A percentile compares a stretch with the other conserved stretches of the same genome.
These are phyloP conservation scores for Cheilosia scutellata DNA, from an alignment of 2,888 invertebrate species.

Conservation along the genomic window DNA sequence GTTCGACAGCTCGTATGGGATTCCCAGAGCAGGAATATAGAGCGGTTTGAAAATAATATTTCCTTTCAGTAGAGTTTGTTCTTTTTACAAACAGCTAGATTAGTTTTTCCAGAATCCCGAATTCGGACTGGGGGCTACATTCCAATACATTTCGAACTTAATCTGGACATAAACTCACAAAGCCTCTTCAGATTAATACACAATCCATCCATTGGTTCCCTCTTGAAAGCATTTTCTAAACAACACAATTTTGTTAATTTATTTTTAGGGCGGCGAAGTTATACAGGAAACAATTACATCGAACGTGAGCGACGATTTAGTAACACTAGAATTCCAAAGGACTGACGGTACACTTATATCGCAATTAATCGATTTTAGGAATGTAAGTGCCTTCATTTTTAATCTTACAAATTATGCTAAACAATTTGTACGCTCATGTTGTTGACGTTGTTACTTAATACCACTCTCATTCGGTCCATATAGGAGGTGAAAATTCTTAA, in stretches of 20 bases:
- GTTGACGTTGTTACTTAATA: not conserved
- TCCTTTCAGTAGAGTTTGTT: no score
- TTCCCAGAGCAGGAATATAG: no score
- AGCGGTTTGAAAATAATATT: no score
- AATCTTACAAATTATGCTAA: not conserved
- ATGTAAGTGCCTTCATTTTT: conserved; percentile 87
- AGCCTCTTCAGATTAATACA: no score
- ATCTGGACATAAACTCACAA: no score
- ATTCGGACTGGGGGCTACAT: no score
- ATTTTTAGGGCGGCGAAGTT: conserved; percentile 94
- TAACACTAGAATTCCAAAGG: conserved; percentile 94
- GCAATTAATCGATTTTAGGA: conserved; percentile 96
- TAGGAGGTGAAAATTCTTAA: conserved; percentile 97
- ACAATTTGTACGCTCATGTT: not conserved
- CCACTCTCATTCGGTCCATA: conserved; percentile 78
- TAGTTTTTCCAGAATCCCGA: no score
- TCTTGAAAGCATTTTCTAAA: no score
- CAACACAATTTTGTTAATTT: not conserved
- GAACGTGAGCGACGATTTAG: conserved; percentile 95
- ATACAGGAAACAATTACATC: conserved; percentile 96
- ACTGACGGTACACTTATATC: conserved; percentile 96
- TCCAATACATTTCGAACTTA: no score
- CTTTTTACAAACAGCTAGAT: no score
- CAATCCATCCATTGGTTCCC: no score
- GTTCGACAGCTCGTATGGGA: no score